phyloP scores from a whole-genome alignment of 2,113 vertebrate genomes.

The Stercorarius parasiticus region DNA sequence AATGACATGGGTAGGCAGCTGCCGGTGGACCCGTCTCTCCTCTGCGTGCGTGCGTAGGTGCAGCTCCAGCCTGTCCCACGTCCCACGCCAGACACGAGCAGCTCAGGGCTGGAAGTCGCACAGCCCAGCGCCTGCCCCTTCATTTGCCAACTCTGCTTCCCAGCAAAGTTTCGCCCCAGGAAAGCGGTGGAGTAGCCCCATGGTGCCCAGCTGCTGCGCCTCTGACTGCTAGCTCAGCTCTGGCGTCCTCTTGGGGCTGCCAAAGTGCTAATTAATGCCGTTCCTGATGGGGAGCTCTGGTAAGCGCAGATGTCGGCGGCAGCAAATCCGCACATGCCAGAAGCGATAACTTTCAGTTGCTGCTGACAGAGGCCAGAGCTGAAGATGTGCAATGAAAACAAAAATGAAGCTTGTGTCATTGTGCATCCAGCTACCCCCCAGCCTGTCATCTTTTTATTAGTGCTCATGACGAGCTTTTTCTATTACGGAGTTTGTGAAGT shows the following conservation, averaged over 20 bases:
- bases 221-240: neutral
- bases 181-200: neutral
- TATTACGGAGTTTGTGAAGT: neutral
- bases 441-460: neutral
- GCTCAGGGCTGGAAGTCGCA: neutral
- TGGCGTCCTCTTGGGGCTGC: neutral
- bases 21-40: fast-evolving
- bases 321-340: neutral
- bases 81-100: neutral
- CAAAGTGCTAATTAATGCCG: neutral
- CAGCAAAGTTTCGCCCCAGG: neutral
- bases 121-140: neutral
- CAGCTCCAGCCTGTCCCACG: neutral
- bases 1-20: neutral
- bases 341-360: neutral
- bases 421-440: neutral
- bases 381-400: neutral
- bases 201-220: neutral
- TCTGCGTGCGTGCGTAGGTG: neutral
- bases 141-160: neutral
- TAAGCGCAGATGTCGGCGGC: neutral
- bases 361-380: neutral
- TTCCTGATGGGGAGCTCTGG: neutral
- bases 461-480: neutral
- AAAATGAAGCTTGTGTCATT: neutral